phyloP scores from a whole-genome alignment of 2,113 vertebrate species.

The Halichoeres trimaculatus region DNA sequence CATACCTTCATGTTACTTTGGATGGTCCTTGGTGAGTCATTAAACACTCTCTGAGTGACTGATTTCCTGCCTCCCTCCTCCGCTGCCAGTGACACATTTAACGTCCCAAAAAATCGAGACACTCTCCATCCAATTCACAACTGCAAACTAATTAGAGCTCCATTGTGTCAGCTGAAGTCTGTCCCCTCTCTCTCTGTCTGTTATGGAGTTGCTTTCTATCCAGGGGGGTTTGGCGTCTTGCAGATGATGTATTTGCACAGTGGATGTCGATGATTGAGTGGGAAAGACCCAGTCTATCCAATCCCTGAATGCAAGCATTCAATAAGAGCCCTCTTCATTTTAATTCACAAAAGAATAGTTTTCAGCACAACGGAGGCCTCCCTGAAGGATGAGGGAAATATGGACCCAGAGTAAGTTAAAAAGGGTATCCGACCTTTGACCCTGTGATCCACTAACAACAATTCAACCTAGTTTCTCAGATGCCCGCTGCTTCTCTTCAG shows the following conservation, averaged over 20 bases:
- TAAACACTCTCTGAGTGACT: slow-evolving; percentile 25
- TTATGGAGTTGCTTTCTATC: slow-evolving; percentile 16
- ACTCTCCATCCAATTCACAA: slow-evolving; percentile 55
- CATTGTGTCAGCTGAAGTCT: slow-evolving; percentile 50
- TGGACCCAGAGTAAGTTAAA: slow-evolving; percentile 6
- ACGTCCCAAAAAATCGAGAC: slow-evolving; percentile 49
- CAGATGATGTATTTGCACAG: slow-evolving; percentile 35
- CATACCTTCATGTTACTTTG: slow-evolving; percentile 13
- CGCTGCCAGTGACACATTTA: slow-evolving; percentile 56
- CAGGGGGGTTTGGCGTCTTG: slow-evolving; percentile 9
- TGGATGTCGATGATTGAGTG: slow-evolving; percentile 32
- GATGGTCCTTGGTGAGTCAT: slow-evolving; percentile 36
- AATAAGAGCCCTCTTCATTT: not conserved
- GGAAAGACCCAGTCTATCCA: not conserved
- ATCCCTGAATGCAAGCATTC: not conserved
- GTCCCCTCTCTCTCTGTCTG: slow-evolving; percentile 3
- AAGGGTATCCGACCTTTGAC: slow-evolving; percentile 9
- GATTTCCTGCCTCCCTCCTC: slow-evolving; percentile 53
- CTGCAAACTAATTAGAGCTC: slow-evolving; percentile 64
- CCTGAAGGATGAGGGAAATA: not conserved
- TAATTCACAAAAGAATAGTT: not conserved
- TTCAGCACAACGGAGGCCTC: not conserved
- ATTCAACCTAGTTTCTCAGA: slow-evolving; percentile 6
- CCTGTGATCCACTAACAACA: slow-evolving; percentile 1
- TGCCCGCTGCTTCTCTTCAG: slow-evolving; percentile 27